Percentiles rank a stretch among this genome's conserved stretches.
phyloP scores from a whole-genome alignment of 2,888 invertebrate genomes.

The Synanthedon vespiformis region DNA sequence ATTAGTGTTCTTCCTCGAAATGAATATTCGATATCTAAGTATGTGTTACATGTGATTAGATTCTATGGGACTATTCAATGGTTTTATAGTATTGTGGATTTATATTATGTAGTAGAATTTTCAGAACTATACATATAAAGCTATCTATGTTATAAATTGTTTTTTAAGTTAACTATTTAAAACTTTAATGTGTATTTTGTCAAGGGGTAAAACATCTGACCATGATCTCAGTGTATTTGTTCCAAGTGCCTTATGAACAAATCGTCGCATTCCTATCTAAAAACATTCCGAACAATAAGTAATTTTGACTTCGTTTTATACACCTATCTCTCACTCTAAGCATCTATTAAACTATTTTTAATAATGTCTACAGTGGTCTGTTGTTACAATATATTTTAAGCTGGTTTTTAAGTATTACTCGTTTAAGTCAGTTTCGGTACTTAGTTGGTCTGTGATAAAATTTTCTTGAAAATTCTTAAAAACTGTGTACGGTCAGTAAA shows the following conservation, averaged over 20 bases:
- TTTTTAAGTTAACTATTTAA: conserved; percentile 11
- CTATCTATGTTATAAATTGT: neutral
- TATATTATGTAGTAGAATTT: conserved; percentile 14
- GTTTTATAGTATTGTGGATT: conserved; percentile 33
- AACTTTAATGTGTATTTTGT: conserved; percentile 12
- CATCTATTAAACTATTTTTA: neutral
- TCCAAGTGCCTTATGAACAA: conserved; percentile 68
- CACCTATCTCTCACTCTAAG: neutral
- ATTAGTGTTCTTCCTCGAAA: conserved; percentile 31
- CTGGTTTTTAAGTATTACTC: conserved; percentile 3
- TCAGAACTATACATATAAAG: conserved; percentile 3
- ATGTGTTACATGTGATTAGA: conserved; percentile 48
- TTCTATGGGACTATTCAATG: conserved; percentile 46
- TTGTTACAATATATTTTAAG: neutral
- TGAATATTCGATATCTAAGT: conserved; percentile 19
- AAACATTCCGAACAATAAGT: conserved; percentile 34
- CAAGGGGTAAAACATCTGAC: conserved; percentile 16
- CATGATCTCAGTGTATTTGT: conserved; percentile 55
- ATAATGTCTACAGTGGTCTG: neutral
- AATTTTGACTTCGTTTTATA: conserved; percentile 1
- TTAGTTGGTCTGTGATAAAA: conserved; percentile 53
- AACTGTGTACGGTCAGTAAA: conserved; percentile 10
- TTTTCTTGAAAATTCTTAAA: conserved; percentile 14
- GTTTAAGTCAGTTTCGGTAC: conserved; percentile 11
- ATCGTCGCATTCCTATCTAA: conserved; percentile 50